Evolutionary conservation across 2,113 vertebrate genomes (phyloP).

Genomic region (Sturnira hondurensis): DNA sequence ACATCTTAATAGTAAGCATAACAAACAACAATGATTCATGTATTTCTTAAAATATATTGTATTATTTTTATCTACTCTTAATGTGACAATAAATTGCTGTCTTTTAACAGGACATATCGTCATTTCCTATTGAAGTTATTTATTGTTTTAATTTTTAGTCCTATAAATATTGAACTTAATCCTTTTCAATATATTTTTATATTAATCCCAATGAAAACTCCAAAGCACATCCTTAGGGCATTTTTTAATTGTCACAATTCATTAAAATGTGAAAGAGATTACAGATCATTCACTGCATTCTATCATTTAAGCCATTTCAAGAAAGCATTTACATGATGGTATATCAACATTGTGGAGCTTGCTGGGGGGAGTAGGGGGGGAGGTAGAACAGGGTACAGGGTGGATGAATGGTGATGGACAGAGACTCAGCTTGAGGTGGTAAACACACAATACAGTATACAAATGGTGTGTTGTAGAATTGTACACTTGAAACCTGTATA

Average conservation of each 20-base stretch:
- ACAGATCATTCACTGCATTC: background rate
- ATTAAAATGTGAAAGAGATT: background rate
- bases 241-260: background rate
- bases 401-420: no score
- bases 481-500: no score
- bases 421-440: no score
- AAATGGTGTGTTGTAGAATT: no score
- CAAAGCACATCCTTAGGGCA: background rate
- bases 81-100: background rate
- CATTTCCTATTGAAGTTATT: background rate
- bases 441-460: no score
- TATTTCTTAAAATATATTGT: background rate
- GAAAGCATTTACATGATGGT: background rate
- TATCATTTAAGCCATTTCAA: background rate
- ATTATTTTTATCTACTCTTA: background rate
- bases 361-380: no score
- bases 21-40: background rate
- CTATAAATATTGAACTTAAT: background rate
- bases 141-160: background rate
- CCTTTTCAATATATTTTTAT: background rate
- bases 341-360: background rate
- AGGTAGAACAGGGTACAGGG: no score
- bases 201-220: background rate
- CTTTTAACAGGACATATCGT: background rate
- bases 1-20: background rate